Evolutionary conservation across 2,888 invertebrate species (phyloP).

Genomic region (Yponomeuta plumbellus): DNA sequence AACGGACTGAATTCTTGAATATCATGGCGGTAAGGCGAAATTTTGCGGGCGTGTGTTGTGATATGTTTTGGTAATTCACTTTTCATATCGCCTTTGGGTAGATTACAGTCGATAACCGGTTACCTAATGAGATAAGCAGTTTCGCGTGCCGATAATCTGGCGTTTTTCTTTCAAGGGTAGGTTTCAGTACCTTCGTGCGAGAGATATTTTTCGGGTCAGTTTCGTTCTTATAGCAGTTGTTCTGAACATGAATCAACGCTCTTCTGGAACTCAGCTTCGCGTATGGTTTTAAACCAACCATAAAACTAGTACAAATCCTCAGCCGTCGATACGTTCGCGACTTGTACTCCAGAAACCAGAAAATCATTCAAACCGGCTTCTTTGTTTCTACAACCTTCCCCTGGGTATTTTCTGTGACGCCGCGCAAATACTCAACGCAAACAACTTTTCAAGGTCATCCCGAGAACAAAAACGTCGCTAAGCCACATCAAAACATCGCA

Average conservation of each 20-base stretch:
- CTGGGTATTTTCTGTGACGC: constrained; percentile 38
- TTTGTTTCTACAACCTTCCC: constrained; percentile 18
- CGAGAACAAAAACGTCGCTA: constrained; percentile 23
- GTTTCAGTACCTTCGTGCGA: too few species aligned
- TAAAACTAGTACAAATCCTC: too few species aligned
- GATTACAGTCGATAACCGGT: not conserved
- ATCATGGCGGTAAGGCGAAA: not conserved
- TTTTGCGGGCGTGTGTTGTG: too few species aligned
- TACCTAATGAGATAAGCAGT: not conserved
- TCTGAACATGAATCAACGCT: too few species aligned
- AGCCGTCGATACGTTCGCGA: too few species aligned
- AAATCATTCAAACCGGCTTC: not conserved
- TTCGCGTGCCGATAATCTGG: not conserved
- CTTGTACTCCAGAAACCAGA: too few species aligned
- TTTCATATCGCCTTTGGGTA: not conserved
- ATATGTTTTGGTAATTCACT: too few species aligned
- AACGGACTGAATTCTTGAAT: not conserved
- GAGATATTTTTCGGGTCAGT: too few species aligned
- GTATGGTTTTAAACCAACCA: too few species aligned
- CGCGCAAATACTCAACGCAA: constrained; percentile 27
- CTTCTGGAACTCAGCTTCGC: too few species aligned
- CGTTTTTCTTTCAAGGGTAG: too few species aligned
- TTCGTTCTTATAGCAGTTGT: too few species aligned
- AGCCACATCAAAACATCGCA: constrained; percentile 38
- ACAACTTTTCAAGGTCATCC: constrained; percentile 13